Conservation (phyloP, 2,113 vertebrate genomes). For the Ascaphus truei region DNA sequence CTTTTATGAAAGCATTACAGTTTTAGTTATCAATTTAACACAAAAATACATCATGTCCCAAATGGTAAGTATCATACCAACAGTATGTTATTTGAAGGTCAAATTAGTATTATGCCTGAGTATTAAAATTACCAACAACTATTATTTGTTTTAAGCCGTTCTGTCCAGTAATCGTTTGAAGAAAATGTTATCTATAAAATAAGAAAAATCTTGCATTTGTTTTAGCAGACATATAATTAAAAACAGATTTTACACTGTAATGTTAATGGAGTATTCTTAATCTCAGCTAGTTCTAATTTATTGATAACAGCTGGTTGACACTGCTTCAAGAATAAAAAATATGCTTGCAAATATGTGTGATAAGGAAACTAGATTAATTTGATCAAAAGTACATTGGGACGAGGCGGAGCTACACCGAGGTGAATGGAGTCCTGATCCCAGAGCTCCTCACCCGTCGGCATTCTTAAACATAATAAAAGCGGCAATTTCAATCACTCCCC, state of each 20-base stretch:
- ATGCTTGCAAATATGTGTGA: background rate
- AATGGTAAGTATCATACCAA: no score
- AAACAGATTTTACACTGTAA: constrained; percentile 23
- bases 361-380: background rate
- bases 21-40: background rate
- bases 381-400: no score
- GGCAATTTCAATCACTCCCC: no score
- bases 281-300: constrained; percentile 24
- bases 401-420: no score
- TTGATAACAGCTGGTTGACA: constrained; percentile 9
- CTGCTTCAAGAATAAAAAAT: background rate
- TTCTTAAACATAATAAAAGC: no score
- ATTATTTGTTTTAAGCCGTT: background rate
- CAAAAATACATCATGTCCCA: background rate
- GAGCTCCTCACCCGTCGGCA: no score
- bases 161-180: background rate
- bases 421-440: no score
- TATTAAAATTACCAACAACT: background rate
- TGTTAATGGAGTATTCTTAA: constrained; percentile 17
- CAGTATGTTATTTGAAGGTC: no score
- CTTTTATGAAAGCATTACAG: background rate
- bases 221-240: constrained; percentile 24
- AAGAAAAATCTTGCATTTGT: background rate
- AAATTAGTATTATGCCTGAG: background rate
- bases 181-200: no score